phyloP scores from a whole-genome alignment of 2,113 vertebrate genomes.

The Sisor rabdophorus region DNA sequence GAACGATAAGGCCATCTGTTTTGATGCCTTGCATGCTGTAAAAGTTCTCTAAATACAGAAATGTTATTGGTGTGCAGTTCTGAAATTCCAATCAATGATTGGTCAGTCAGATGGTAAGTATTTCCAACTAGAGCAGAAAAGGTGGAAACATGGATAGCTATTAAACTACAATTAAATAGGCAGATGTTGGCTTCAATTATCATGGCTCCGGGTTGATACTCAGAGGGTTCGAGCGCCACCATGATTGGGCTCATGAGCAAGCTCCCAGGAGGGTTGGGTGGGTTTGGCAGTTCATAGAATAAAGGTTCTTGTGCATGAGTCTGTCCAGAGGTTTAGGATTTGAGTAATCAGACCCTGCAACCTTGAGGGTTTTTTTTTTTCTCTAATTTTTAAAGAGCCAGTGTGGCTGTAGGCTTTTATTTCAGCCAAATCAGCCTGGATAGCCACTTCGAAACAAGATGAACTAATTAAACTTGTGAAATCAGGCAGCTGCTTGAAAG shows the following conservation, averaged over 20 bases:
- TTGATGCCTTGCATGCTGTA: too few relatives aligned
- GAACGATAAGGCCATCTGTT: background rate
- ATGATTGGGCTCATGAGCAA: too few relatives aligned
- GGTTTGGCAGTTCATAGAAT: background rate
- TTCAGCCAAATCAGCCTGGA: background rate
- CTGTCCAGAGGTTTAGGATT: background rate
- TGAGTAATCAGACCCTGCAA: background rate
- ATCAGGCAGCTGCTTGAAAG: background rate
- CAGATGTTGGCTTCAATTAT: background rate
- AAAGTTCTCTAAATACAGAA: too few relatives aligned
- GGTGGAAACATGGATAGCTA: background rate
- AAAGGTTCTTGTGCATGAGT: background rate
- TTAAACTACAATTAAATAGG: background rate
- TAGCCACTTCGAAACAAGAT: background rate
- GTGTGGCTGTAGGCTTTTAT: slow-evolving; percentile 5
- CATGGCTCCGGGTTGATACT: too few relatives aligned
- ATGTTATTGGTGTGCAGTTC: background rate
- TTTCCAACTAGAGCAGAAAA: background rate
- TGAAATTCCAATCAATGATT: background rate
- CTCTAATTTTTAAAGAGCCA: background rate
- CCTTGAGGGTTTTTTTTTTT: background rate
- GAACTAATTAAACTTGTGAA: background rate
- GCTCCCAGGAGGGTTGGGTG: background rate
- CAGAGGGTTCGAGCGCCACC: too few relatives aligned
- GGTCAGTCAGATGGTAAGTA: background rate